Evolutionary conservation across 2,797 vertebrate species (phyloP).

Genomic region (Morelia viridis): DNA sequence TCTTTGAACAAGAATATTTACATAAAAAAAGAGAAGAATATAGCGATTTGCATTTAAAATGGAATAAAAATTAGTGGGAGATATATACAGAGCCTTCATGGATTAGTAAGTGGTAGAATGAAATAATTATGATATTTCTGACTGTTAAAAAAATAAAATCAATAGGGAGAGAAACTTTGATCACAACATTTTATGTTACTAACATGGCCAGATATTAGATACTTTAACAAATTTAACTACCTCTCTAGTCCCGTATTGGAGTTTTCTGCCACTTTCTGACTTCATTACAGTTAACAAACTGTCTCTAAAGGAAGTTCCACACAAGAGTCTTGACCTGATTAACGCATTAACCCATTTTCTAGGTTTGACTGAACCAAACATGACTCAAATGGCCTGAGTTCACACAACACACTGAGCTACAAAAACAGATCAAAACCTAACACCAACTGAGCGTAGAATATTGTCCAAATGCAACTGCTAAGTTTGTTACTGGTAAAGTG

Average conservation of each 20-base stretch:
- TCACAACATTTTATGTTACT: background rate
- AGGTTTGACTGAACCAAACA: background rate
- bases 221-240: background rate
- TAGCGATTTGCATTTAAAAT: background rate
- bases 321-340: background rate
- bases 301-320: background rate
- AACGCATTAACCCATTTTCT: background rate
- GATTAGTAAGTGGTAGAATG: background rate
- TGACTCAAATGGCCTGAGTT: background rate
- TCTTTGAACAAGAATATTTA: background rate
- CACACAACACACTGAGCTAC: background rate
- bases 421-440: background rate
- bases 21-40: background rate
- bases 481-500: too few relatives aligned
- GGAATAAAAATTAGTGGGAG: background rate
- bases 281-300: background rate
- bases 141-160: background rate
- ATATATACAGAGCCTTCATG: background rate
- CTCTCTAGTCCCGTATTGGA: background rate
- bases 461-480: background rate
- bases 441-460: background rate
- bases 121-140: background rate
- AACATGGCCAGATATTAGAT: background rate
- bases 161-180: background rate
- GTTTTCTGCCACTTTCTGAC: background rate